Conservation (phyloP, 2,113 vertebrate species). For the Aplodontia rufa region DNA sequence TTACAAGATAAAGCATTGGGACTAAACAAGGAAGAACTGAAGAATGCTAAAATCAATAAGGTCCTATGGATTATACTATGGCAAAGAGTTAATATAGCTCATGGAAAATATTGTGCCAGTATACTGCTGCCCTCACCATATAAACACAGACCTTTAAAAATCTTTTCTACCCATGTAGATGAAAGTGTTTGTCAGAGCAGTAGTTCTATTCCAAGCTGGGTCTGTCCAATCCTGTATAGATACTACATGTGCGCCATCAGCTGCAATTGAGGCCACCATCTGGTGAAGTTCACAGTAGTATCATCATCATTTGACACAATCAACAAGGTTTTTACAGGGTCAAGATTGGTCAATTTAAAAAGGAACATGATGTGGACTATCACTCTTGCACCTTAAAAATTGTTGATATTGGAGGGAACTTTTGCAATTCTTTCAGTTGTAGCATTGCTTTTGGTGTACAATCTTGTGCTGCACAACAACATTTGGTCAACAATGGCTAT, state of each 20-base stretch:
- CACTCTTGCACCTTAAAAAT: neutral
- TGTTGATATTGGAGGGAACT: neutral
- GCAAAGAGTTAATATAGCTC: neutral
- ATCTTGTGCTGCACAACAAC: neutral
- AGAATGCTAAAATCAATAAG: neutral
- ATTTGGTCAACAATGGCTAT: neutral
- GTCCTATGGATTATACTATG: neutral
- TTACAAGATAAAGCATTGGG: neutral
- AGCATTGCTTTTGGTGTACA: neutral
- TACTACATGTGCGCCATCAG: neutral
- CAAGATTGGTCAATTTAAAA: neutral
- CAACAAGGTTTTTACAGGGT: neutral
- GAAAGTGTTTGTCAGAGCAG: neutral
- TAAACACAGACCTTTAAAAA: neutral
- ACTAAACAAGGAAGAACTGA: slow-evolving; percentile 6
- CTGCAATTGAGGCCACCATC: neutral
- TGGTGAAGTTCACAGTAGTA: no score
- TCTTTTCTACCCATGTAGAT: slow-evolving; percentile 27
- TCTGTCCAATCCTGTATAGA: neutral
- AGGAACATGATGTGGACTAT: neutral
- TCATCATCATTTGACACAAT: neutral
- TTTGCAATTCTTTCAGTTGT: neutral
- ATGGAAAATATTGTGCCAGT: neutral
- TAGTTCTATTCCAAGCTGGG: neutral
- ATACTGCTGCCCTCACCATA: neutral